Base-by-base conservation (phyloP, 2,797 vertebrate species). In the Schizopygopsis malacanthus region DNA sequence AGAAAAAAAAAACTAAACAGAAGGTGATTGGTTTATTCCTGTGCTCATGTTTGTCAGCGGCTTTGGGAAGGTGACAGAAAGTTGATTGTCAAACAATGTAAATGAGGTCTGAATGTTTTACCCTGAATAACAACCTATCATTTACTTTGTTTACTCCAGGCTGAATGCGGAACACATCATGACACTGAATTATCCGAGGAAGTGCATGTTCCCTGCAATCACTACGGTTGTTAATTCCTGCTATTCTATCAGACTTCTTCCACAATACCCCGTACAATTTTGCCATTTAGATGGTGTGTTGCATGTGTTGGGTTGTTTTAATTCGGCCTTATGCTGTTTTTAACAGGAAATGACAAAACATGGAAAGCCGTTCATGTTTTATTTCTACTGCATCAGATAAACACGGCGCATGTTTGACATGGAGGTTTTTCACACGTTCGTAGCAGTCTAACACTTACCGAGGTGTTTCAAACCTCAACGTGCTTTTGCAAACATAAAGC, bases 401-500 rank as follows among this genome's bases (percentile, higher is more conserved):
- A 76, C 20, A 63, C 43, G 45, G 10, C 63, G 75, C n/a, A 63
- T 88, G 80, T 85, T 85, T 73, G 87, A 88, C 87, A 88, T 54
- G 15, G 81, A 79, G 81, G 69, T 83, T 82, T 83, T 85, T 91
- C 79, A 87, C 85, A 79, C 77, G 13, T 76, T 88, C 88, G 81
- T 89, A 86, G 82, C 90, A 89, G 90, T 90, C 93, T 92, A 90
- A 93, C 93, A 81, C 84, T 70, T 79, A 67, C 81, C 37, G 80
- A 90, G 91, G 89, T 89, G 92, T 91, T 91, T 90, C 88, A 89
- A 92, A 90, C 91, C 92, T 81, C 91, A 91, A 90, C 87, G 78
- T 90, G 92, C 90, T 91, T 91, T 90, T 91, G 91, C 92, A 94
- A 92, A 94, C 94, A 95, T 94, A 93, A 93, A 91, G 92, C 91